phyloP scores from a whole-genome alignment of 2,113 vertebrate genomes.

The Plotosus lineatus region DNA sequence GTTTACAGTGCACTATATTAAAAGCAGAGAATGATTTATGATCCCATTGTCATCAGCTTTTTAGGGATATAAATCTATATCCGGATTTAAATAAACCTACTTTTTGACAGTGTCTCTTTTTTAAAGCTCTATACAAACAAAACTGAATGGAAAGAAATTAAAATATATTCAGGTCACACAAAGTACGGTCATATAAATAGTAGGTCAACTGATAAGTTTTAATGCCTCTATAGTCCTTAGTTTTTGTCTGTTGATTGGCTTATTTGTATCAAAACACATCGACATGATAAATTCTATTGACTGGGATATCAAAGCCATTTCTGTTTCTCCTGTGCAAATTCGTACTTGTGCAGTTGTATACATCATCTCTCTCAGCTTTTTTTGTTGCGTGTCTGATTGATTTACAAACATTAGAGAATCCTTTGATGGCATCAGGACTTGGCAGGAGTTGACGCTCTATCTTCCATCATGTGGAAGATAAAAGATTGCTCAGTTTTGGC shows the following conservation, averaged over 20 bases:
- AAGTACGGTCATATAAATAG: neutral
- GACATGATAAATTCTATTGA: constrained; percentile 45
- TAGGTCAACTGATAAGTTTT: neutral
- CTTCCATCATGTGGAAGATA: constrained; percentile 31
- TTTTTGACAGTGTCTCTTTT: neutral
- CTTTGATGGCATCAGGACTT: constrained; percentile 47
- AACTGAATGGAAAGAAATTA: neutral
- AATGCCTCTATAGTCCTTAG: neutral
- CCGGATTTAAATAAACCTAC: neutral
- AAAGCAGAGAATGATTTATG: neutral
- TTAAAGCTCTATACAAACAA: neutral
- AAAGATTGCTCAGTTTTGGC: constrained; percentile 25
- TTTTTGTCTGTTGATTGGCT: constrained; percentile 32
- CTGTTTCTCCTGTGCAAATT: constrained; percentile 7
- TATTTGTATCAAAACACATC: constrained; percentile 37
- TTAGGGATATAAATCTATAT: neutral
- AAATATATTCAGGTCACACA: neutral
- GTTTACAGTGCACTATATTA: neutral
- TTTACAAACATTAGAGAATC: constrained; percentile 54
- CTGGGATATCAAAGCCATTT: constrained; percentile 30
- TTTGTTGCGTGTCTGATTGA: constrained; percentile 41
- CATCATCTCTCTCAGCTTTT: neutral
- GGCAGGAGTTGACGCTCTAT: constrained; percentile 27
- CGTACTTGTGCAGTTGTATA: neutral
- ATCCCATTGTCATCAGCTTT: neutral